These are phyloP conservation scores for Lepetodrilus schrolli DNA, from an alignment of 2,888 invertebrate species.

Conservation along the genomic window DNA sequence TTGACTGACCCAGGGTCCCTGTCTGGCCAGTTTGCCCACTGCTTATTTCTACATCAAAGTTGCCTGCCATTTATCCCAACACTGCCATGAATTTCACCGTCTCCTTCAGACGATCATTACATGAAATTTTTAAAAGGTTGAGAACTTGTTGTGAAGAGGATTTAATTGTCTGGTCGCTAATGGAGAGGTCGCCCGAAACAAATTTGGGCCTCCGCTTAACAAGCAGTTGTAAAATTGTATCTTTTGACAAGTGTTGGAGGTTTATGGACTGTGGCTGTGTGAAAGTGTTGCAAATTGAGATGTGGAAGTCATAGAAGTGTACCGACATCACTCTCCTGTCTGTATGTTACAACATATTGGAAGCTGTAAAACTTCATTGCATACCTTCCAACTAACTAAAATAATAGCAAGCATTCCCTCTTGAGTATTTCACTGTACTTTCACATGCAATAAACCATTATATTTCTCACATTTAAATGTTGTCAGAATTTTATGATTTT, in stretches of 20 bases:
- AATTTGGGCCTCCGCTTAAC: not conserved
- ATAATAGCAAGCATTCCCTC: too few species aligned
- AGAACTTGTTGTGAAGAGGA: not conserved
- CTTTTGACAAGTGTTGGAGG: not conserved
- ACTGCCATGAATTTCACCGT: not conserved
- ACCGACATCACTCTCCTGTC: too few species aligned
- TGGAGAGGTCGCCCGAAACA: not conserved
- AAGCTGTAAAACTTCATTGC: too few species aligned
- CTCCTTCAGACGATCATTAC: constrained; percentile 1
- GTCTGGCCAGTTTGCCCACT: not conserved
- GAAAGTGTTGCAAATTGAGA: not conserved
- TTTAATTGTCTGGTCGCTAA: not conserved
- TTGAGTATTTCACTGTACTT: too few species aligned
- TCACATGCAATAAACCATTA: too few species aligned
- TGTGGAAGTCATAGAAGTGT: too few species aligned
- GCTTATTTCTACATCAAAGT: not conserved
- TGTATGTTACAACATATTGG: too few species aligned
- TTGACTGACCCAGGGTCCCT: constrained; percentile 3
- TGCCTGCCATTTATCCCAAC: not conserved
- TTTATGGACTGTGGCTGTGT: constrained; percentile 16
- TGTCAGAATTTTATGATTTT: too few species aligned
- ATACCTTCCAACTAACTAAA: too few species aligned
- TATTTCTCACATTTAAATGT: too few species aligned
- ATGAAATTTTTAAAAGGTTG: constrained; percentile 20
- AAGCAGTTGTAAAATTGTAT: constrained; percentile 5